These are phyloP conservation scores for Disparrhopalites patrizii DNA, from an alignment of 2,888 invertebrate genomes.

Conservation along the genomic window DNA sequence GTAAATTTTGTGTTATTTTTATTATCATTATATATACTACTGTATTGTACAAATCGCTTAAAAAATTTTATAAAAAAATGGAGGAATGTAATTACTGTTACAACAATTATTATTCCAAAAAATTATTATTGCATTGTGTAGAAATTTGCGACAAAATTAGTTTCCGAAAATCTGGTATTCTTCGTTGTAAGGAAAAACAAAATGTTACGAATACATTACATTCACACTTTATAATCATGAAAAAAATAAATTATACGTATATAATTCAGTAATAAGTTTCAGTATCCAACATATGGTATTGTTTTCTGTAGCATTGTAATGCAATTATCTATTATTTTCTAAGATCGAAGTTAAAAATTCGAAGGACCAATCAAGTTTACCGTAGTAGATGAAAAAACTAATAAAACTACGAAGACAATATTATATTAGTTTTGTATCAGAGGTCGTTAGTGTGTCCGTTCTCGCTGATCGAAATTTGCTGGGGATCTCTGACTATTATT, in stretches of 20 bases:
- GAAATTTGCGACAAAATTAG: conserved; percentile 3
- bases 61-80: conserved; percentile 4
- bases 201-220: neutral
- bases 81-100: neutral
- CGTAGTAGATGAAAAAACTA: too few relatives aligned
- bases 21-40: neutral
- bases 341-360: neutral
- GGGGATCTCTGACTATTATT: conserved; percentile 21
- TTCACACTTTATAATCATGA: neutral
- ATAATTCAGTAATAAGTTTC: conserved; percentile 8
- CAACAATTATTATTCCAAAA: too few relatives aligned
- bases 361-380: too few relatives aligned
- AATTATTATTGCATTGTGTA: too few relatives aligned
- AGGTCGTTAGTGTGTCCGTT: conserved; percentile 20
- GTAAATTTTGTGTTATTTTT: conserved; percentile 8
- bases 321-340: neutral
- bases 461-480: conserved; percentile 14
- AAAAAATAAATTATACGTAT: conserved; percentile 6
- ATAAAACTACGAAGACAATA: too few relatives aligned
- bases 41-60: conserved; percentile 6
- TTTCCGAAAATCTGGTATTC: neutral
- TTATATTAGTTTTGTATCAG: too few relatives aligned
- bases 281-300: too few relatives aligned
- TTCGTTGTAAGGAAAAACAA: neutral
- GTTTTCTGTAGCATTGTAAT: too few relatives aligned